phyloP scores from a whole-genome alignment of 2,888 invertebrate species.

The Agrilus cyanescens region DNA sequence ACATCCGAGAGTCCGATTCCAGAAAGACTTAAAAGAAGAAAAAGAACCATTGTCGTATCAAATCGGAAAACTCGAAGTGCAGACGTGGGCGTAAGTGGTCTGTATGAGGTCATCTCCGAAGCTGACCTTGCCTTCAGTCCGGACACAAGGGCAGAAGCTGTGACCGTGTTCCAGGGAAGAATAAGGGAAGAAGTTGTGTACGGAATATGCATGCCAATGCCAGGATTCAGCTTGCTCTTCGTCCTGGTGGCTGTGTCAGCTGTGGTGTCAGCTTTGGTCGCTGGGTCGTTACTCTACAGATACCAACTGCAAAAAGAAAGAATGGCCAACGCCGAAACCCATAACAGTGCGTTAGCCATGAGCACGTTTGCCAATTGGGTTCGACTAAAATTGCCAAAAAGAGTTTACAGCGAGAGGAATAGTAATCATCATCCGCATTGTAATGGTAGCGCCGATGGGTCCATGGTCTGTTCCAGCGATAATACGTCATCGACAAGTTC shows the following conservation, averaged over 20 bases:
- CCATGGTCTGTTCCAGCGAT: too few species aligned
- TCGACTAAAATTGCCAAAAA: slow-evolving; percentile 52
- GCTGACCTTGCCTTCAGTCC: slow-evolving; percentile 85
- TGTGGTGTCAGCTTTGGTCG: slow-evolving; percentile 75
- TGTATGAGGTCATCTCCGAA: slow-evolving; percentile 82
- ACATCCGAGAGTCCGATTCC: not conserved
- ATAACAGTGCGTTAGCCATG: slow-evolving; percentile 42
- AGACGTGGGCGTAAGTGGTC: slow-evolving; percentile 79
- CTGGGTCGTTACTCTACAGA: slow-evolving; percentile 68
- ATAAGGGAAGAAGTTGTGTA: slow-evolving; percentile 84
- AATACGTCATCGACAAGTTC: too few species aligned
- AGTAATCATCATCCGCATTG: too few species aligned
- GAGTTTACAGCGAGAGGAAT: slow-evolving; percentile 13
- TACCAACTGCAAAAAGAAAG: slow-evolving; percentile 66
- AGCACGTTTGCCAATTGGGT: slow-evolving; percentile 65
- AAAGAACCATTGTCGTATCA: slow-evolving; percentile 51
- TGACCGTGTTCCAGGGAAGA: slow-evolving; percentile 78
- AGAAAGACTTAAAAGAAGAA: slow-evolving; percentile 39
- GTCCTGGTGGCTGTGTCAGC: slow-evolving; percentile 79
- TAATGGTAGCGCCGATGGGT: too few species aligned
- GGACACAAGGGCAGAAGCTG: slow-evolving; percentile 64
- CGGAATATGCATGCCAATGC: slow-evolving; percentile 82
- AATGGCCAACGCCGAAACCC: slow-evolving; percentile 39
- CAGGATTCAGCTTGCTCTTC: slow-evolving; percentile 80
- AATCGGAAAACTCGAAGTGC: slow-evolving; percentile 69